Base-by-base conservation (phyloP, 2,797 vertebrate genomes). In the Danionella dracula region DNA sequence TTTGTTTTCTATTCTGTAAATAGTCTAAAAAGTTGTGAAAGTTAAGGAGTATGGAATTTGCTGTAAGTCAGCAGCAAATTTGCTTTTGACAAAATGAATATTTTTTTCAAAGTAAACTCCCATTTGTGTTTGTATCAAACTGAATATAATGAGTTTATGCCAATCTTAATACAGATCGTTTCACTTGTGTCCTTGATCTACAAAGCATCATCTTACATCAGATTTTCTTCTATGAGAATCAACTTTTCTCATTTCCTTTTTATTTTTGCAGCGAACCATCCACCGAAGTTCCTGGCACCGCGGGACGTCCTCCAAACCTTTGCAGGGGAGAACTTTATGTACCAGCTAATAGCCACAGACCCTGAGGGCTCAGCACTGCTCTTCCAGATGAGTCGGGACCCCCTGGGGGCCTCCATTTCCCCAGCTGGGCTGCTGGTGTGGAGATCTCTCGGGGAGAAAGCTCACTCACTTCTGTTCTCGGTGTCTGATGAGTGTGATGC, bases 361-460 rank as follows among this genome's bases (percentile, higher is more conserved):
- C 91, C 90, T 0, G 91, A 92, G 76, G 89, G 90, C 57, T 93
- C 91, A 0, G 90, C 87, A 0, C 81, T 92, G 44, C 82, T 91
- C 42, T 92, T 94, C 79, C 61, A 87, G 73, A 73, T 91, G 71
- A 86, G 92, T 73, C 76, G 72, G 9, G 86, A 76, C 1, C 87
- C 86, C 0, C 48, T 27, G 2, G 84, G 74, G 19, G 83, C 87
- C n/a, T 74, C 78, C 10, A 78, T 91, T 1, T 91, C 90, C 58
- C 87, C 89, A 0, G 91, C 89, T 2, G 92, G 90, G 40, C 90
- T 92, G 44, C 89, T 93, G 17, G 89, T 90, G 83, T 93, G 91
- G 87, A 91, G 80, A 76, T 88, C 87, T 20, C 81, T 76, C 1
- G 71, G 27, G 37, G 73, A 80, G 79, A 73, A 83, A 73, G 63